Percentiles rank a stretch among this genome's conserved stretches.
Evolutionary conservation across 2,888 invertebrate species (phyloP).

Genomic region (Girardia tigrina): DNA sequence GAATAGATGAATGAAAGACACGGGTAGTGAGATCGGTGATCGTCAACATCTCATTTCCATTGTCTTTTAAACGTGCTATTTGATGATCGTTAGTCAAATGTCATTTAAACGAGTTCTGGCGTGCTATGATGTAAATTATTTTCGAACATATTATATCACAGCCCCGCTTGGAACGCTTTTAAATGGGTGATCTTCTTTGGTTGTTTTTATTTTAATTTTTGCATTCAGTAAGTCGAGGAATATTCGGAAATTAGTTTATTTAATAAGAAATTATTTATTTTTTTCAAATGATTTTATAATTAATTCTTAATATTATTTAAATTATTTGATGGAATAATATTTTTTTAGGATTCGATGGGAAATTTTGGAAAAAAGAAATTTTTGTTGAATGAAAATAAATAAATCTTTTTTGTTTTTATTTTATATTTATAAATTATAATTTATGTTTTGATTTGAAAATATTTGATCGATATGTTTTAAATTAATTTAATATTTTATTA

Average conservation of each 20-base stretch:
- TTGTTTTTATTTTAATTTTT: too few relatives aligned
- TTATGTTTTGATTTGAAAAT: too few relatives aligned
- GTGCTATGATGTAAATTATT: not conserved
- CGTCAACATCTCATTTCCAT: not conserved
- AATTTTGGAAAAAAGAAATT: too few relatives aligned
- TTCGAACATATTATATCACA: not conserved
- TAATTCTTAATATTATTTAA: not conserved
- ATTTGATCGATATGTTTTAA: too few relatives aligned
- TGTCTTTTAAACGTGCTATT: not conserved
- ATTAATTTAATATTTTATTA: too few relatives aligned
- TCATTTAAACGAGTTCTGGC: not conserved
- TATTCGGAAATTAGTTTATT: not conserved
- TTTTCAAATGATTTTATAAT: not conserved
- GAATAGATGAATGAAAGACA: not conserved
- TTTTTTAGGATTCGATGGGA: not conserved
- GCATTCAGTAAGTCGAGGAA: not conserved
- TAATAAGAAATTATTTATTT: too few relatives aligned
- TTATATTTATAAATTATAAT: too few relatives aligned
- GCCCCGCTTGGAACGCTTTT: not conserved
- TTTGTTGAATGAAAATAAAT: too few relatives aligned
- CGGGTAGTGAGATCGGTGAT: not conserved
- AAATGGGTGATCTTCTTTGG: not conserved
- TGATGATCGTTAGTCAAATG: not conserved
- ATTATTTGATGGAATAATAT: not conserved
- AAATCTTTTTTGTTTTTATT: too few relatives aligned